These are phyloP conservation scores for Pachycephala philippinensis DNA, from an alignment of 2,113 vertebrate species.

Conservation along the genomic window DNA sequence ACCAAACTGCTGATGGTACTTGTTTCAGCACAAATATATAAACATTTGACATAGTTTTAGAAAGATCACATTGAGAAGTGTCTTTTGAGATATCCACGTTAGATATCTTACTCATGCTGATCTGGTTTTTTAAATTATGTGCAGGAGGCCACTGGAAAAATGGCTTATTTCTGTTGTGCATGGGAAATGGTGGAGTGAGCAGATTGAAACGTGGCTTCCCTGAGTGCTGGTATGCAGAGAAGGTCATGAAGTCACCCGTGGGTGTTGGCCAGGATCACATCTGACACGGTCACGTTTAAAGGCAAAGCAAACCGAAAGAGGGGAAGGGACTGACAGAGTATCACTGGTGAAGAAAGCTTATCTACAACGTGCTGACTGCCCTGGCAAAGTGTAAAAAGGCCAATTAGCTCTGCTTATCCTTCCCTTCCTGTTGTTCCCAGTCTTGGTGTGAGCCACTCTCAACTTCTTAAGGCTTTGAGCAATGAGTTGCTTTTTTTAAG, in stretches of 20 bases:
- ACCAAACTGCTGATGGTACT: not conserved
- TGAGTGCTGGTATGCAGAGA: not conserved
- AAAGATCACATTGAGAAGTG: not conserved
- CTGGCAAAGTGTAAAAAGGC: conserved; percentile 55
- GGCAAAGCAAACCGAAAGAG: conserved; percentile 42
- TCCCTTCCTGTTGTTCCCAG: conserved; percentile 77
- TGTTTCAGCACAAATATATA: not conserved
- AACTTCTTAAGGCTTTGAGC: conserved; percentile 55
- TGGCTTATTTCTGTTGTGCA: not conserved
- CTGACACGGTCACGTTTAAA: conserved; percentile 27
- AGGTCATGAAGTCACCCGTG: not conserved
- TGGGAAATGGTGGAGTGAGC: not conserved
- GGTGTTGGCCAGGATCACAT: not conserved
- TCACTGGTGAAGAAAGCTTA: conserved; percentile 40
- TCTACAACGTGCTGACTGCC: not conserved
- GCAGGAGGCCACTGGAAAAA: not conserved
- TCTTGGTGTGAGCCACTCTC: conserved; percentile 46
- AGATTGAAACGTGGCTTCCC: not conserved
- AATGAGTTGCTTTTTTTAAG: conserved; percentile 60
- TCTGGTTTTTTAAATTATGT: not conserved
- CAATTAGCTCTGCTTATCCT: conserved; percentile 71
- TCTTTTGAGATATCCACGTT: not conserved
- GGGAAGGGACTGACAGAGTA: conserved; percentile 7
- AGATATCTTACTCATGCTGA: not conserved
- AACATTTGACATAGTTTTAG: not conserved